Evolutionary conservation across 2,113 vertebrate species (phyloP), one percentile per base, ranked within the genome.

Genomic region (Galbula dea): DNA sequence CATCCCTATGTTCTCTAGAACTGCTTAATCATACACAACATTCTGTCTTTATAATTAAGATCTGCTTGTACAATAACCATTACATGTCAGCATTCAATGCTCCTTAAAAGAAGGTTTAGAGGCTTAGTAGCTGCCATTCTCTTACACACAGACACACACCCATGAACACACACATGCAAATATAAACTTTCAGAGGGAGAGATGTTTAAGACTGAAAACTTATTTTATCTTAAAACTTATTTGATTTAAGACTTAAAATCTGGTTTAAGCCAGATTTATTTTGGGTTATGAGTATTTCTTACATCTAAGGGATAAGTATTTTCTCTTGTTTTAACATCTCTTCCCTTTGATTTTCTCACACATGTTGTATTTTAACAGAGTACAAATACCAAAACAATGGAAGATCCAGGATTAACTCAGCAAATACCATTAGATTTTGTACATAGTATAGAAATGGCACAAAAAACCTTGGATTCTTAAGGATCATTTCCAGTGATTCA

Each of bases 351-450:
- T 95, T 95, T 94, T 88, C 94, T 93, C 96, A 93, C 83, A 81
- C 90, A 91, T 93, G 74, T 93, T 45, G 39, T 55, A 63, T 97
- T 96, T 95, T 97, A 96, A 96, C 87, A 76, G 90, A 94, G 61
- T 74, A 93, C 79, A 94, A 94, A 95, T 93, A 93, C 88, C 82
- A 93, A 97, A 95, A 95, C 95, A 97, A 95, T 86, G 51, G 94
- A 83, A 96, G 93, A 96, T 95, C 90, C 93, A 89, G 86, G 96
- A 96, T 96, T 96, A 93, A 92, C 95, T 94, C 82, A 82, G 95
- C 93, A 96, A 96, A 96, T 83, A 81, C 78, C 90, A 93, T 96
- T 95, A 90, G 68, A 89, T 94, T 96, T 93, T 85, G 61, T 76
- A 82, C 49, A 91, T 87, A 80, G 74, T 94, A 61, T 11, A 92